Evolutionary conservation across 2,888 invertebrate species (phyloP), one percentile per base, ranked within the genome.

Genomic region (Troides oblongomaculatus): DNA sequence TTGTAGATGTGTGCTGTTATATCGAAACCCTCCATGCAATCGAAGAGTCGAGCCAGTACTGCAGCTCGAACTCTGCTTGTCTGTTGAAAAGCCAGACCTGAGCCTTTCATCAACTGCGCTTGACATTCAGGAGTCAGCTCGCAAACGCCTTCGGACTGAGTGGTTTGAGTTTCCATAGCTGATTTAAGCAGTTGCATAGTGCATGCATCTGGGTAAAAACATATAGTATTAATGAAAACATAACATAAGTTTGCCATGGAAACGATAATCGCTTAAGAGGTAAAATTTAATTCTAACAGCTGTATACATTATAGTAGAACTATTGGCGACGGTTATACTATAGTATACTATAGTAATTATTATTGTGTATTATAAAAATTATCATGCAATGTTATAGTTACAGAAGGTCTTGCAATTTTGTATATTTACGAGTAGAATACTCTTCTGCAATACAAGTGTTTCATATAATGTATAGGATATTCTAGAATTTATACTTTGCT

Each of bases 131-230:
- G 84, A 0, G 85, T 79, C 68, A 92, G 71, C 68, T 92, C 92
- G 60, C 92, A 92, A 2, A 83, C 74, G 1, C 84, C 89, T 0
- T 92, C 92, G 0, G 79, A 74, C 65, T 86, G 83, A n/a, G 84
- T 82, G 0, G 88, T 89, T 70, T 92, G 92, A 0, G 84, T 76
- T 74, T 92, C 92, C 91, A 91, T 89, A 0, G 91, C 90, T 1
- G 92, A 87, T 82, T 92, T 85, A 62, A 92, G 78, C 65, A 92
- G 74, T 76, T 92, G 91, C 92, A 92, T 92, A 46, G 85, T 92
- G 72, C 92, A 92, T 18, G 91, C 92, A 78, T 92, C 92, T 92
- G 81, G 59, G 84, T 46, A 53, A 53, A 53, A n/a, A n/a, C n/a
- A 53, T 5, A 6, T 12, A n/a, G 6, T 12, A 7, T n/a, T n/a